Evolutionary conservation across 2,888 invertebrate genomes (phyloP), one percentile per base, ranked within the genome.

Genomic region (Drosophila robusta): DNA sequence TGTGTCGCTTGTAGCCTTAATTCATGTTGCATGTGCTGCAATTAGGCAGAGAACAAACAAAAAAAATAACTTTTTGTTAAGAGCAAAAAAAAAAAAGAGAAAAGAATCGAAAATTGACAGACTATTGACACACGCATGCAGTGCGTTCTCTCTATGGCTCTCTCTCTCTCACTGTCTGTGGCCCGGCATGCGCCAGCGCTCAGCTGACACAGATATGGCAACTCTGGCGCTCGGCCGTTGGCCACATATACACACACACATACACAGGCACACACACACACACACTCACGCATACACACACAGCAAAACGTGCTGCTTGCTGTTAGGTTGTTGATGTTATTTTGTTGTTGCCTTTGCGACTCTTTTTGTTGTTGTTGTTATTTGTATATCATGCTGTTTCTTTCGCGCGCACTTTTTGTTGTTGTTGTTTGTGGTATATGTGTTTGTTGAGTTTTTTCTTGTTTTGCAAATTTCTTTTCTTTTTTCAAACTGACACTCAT

Each of bases 201-300:
- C 63, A 63, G 78, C 50, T 78, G 81, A 78, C 78, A 81, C 78
- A 65, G 78, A 78, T 78, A 77, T 70, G 78, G 80, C 78, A 78
- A 77, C 78, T 60, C 79, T 78, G 78, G 65, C 47, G 5, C 34
- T 47, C 41, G 50, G 57, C 73, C 66, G 62, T 62, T 69, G 46
- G 50, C 50, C 62, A 57, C 52, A 58, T 34, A 32, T 22, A 34
- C 12, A 44, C 38, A 36, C 36, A 42, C 32, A 54, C 36, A 32
- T 12, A 38, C 22, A 34, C 24, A 42, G 12, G 24, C 11, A 58
- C 57, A 52, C 51, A 51, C 49, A 36, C 58, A 55, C 50, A 34
- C 36, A 54, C 45, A 38, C 41, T 51, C 26, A 26, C 52, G 26
- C 26, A 52, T 41, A 50, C 63, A 51, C 61, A 57, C 32, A 55